These are phyloP conservation scores for Numenius arquata DNA, from an alignment of 2,113 vertebrate genomes.

Conservation along the genomic window DNA sequence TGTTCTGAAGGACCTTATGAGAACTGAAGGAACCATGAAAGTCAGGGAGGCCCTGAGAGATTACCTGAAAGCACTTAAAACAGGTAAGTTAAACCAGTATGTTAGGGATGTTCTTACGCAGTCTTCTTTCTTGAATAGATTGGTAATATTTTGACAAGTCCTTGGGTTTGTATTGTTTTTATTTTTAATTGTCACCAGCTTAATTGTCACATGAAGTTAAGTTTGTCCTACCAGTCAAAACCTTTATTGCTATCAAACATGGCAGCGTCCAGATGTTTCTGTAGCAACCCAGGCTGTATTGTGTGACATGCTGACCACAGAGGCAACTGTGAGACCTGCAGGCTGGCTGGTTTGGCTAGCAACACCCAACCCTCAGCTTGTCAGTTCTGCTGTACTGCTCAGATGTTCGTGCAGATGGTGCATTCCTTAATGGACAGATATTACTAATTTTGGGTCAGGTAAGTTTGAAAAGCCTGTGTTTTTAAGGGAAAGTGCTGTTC, in stretches of 20 bases:
- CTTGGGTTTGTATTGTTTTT: background rate
- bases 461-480: background rate
- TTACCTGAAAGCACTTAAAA: slow-evolving; percentile 75
- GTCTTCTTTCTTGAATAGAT: background rate
- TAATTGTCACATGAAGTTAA: background rate
- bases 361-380: rapidly evolving
- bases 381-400: background rate
- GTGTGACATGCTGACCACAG: background rate
- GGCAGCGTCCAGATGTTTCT: background rate
- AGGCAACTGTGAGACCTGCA: background rate
- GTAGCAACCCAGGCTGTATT: background rate
- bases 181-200: background rate
- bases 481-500: background rate
- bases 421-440: background rate
- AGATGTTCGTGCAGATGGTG: no score
- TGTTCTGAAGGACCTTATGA: slow-evolving; percentile 72
- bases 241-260: rapidly evolving
- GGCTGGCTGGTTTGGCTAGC: background rate
- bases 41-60: slow-evolving; percentile 73
- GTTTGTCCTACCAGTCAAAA: background rate
- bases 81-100: background rate
- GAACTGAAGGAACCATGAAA: slow-evolving; percentile 64
- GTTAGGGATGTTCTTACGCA: background rate
- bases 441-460: background rate
- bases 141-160: rapidly evolving